A percentile compares a stretch with the other conserved stretches of the same genome.
Evolutionary conservation across 2,888 invertebrate species (phyloP).

Genomic region (Arrhopalites spinosus): DNA sequence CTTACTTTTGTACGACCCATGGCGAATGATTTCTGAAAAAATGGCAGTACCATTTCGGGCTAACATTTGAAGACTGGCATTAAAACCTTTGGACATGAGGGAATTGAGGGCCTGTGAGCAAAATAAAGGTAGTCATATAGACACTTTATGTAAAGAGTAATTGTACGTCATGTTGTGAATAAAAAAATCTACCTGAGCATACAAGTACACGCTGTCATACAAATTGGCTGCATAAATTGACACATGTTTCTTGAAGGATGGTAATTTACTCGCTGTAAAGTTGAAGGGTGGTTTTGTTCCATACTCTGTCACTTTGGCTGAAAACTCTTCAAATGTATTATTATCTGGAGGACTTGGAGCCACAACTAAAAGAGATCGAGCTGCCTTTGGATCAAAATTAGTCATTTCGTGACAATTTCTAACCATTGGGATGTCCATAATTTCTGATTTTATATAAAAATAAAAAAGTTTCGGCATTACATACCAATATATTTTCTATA

Average conservation of each 20-base stretch:
- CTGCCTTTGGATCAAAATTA: slow-evolving; percentile 60
- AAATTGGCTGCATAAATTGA: slow-evolving; percentile 91
- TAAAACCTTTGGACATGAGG: background rate
- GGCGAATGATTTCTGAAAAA: slow-evolving; percentile 81
- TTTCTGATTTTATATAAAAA: slow-evolving; percentile 19
- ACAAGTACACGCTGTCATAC: slow-evolving; percentile 91
- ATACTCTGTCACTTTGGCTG: slow-evolving; percentile 76
- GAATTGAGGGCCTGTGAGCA: background rate
- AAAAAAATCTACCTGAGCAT: no score
- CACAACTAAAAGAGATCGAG: slow-evolving; percentile 83
- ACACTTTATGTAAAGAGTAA: background rate
- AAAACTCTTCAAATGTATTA: slow-evolving; percentile 71
- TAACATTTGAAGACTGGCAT: slow-evolving; percentile 63
- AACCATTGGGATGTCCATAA: slow-evolving; percentile 19
- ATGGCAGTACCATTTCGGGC: slow-evolving; percentile 85
- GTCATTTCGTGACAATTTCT: slow-evolving; percentile 46
- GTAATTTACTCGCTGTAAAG: slow-evolving; percentile 62
- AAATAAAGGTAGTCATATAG: background rate
- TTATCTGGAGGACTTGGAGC: slow-evolving; percentile 81
- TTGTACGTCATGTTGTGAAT: slow-evolving; percentile 71
- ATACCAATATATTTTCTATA: background rate
- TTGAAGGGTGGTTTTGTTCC: slow-evolving; percentile 80
- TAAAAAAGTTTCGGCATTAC: background rate
- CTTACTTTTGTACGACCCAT: slow-evolving; percentile 81
- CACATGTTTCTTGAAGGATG: slow-evolving; percentile 70